Percentiles rank a stretch among this genome's conserved stretches.
Evolutionary conservation across 2,113 vertebrate species (phyloP).

Genomic region (Hypanus sabinus): DNA sequence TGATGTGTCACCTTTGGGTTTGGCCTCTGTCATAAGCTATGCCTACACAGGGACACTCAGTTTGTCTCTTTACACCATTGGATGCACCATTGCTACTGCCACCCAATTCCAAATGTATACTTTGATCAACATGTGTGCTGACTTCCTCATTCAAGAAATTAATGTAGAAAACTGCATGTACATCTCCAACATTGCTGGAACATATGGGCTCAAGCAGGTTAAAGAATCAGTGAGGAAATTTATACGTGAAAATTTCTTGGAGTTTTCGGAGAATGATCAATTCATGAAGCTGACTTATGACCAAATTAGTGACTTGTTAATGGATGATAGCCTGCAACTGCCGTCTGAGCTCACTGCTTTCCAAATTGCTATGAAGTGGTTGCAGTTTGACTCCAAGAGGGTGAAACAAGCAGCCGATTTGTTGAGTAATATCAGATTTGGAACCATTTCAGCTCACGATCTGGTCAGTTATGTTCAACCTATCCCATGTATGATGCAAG

Average conservation of each 20-base stretch:
- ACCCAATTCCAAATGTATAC: constrained; percentile 61
- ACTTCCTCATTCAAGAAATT: constrained; percentile 68
- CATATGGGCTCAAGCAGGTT: constrained; percentile 59
- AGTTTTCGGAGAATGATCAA: constrained; percentile 64
- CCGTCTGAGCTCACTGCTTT: constrained; percentile 66
- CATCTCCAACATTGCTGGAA: constrained; percentile 65
- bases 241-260: constrained; percentile 66
- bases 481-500: constrained; percentile 70
- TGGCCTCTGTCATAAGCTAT: constrained; percentile 66
- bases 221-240: constrained; percentile 58
- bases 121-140: constrained; percentile 67
- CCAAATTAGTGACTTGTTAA: constrained; percentile 66
- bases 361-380: constrained; percentile 71
- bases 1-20: constrained; percentile 60
- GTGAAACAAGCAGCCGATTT: constrained; percentile 60
- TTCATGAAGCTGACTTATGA: constrained; percentile 70
- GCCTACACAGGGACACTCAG: constrained; percentile 70
- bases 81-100: constrained; percentile 66
- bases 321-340: constrained; percentile 63
- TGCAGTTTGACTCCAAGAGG: constrained; percentile 65
- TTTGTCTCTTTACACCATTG: constrained; percentile 74
- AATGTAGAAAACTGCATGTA: constrained; percentile 70
- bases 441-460: constrained; percentile 70
- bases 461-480: constrained; percentile 70
- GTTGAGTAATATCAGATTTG: constrained; percentile 62